Evolutionary conservation across 2,888 invertebrate genomes (phyloP), one percentile per base, ranked within the genome.

Genomic region (Pachycephus smyrnensis): DNA sequence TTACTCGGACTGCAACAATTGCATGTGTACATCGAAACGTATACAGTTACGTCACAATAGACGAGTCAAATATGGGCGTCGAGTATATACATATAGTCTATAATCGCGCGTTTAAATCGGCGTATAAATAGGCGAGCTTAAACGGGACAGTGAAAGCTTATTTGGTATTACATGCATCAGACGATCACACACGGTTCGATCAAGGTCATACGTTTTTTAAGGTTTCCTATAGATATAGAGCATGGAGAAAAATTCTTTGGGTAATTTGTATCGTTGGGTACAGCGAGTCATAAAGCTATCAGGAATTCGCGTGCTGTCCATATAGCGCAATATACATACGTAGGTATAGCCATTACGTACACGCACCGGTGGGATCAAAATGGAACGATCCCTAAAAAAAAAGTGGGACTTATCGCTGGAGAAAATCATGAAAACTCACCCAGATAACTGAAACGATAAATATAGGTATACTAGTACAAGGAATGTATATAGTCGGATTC

Each of bases 61-160:
- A 23, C 55, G 15, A 40, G 9, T 40, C 6, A 40, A 40, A 15
- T 40, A 6, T 6, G 15, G 9, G 9, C 23, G 23, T 9, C 40
- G 2, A 55, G 15, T 23, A 55, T 23, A 9, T 40, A 15, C 40
- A 1, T 4, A 40, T 3, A 55, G 23, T 23, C 23, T 9, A 55
- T 23, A 55, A 23, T 55, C 23, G 23, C 23, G 0, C 9, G 55
- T 11, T 4, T 55, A 55, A 55, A 55, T 55, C 75, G 31, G 78
- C 84, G 85, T 88, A 86, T 86, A 88, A 88, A 88, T 86, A 89
- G 86, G 84, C 83, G 84, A 83, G 86, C 83, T 85, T 84, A 87
- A 86, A 88, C 85, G 84, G 85, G 86, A 88, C 87, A 85, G 85
- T 88, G 87, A 89, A 88, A 88, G 89, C 88, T 87, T 84, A 87